These are phyloP conservation scores for Drosophila carrolli DNA, from an alignment of 1,140 invertebrate species.

Conservation along the genomic window DNA sequence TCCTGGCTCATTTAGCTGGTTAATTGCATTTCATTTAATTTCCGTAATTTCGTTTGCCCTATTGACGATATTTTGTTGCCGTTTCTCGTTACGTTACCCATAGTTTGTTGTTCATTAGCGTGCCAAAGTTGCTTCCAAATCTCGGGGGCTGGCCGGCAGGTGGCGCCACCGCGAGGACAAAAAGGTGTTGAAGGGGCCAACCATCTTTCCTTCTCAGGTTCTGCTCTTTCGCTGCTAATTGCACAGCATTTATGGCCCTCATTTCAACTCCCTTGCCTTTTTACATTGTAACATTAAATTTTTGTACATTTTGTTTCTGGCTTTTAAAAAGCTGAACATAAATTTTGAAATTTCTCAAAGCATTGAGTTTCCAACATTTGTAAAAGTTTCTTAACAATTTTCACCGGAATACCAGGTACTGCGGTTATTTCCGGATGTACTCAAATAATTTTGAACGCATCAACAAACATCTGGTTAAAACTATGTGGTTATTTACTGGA, in stretches of 20 bases:
- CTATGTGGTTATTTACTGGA: too few relatives aligned
- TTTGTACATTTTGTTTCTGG: background rate
- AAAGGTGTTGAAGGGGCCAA: constrained; percentile 11
- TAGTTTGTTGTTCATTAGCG: constrained; percentile 73
- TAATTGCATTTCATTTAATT: constrained; percentile 73
- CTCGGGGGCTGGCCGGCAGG: background rate
- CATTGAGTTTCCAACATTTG: too few relatives aligned
- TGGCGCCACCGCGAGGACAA: constrained; percentile 8
- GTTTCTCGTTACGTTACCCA: constrained; percentile 14
- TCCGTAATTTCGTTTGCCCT: constrained; percentile 45
- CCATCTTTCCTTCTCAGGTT: background rate
- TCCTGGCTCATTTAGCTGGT: constrained; percentile 61
- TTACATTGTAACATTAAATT: constrained; percentile 3
- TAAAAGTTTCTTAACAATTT: too few relatives aligned
- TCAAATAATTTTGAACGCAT: too few relatives aligned
- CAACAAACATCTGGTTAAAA: too few relatives aligned
- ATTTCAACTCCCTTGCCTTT: background rate
- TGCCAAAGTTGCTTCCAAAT: constrained; percentile 49
- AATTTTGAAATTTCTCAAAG: too few relatives aligned
- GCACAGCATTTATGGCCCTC: constrained; percentile 9
- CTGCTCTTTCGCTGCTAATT: constrained; percentile 22
- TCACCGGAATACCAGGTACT: too few relatives aligned
- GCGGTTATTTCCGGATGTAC: too few relatives aligned
- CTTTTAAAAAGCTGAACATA: background rate
- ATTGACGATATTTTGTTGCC: constrained; percentile 60